phyloP scores from a whole-genome alignment of 2,113 vertebrate genomes.

The Naja naja region DNA sequence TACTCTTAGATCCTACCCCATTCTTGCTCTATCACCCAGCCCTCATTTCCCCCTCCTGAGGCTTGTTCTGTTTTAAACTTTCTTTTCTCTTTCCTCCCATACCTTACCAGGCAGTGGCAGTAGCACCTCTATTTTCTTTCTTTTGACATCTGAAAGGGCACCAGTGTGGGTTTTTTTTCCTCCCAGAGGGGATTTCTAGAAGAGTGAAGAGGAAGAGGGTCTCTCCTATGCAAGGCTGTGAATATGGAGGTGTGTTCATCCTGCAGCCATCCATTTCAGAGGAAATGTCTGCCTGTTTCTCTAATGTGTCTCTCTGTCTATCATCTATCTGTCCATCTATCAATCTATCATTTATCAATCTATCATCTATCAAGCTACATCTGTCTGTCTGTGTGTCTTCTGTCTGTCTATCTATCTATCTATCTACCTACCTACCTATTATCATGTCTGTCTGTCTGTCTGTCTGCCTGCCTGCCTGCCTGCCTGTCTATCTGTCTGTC shows the following conservation, averaged over 20 bases:
- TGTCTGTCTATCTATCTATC: too few species aligned
- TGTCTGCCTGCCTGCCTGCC: too few species aligned
- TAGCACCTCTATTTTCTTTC: neutral
- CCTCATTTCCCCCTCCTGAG: neutral
- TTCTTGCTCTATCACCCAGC: neutral
- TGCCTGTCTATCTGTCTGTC: rapidly evolving
- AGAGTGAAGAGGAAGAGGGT: neutral
- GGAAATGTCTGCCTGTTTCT: neutral
- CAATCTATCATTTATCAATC: neutral
- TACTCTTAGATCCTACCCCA: neutral
- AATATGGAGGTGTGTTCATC: neutral
- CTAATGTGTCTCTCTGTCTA: neutral
- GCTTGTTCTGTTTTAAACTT: neutral
- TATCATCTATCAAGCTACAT: too few species aligned
- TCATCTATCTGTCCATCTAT: too few species aligned
- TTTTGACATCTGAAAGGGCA: neutral
- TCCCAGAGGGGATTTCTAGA: neutral
- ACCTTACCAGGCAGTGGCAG: neutral
- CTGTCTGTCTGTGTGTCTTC: too few species aligned
- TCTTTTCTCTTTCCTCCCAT: neutral
- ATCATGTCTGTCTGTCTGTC: rapidly evolving
- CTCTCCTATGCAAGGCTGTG: neutral
- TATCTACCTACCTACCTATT: neutral
- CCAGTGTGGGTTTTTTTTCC: neutral
- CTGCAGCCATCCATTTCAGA: neutral